Percentiles rank a stretch among this genome's conserved stretches.
Evolutionary conservation across 2,113 vertebrate species (phyloP).

Genomic region (Pithys albifrons): DNA sequence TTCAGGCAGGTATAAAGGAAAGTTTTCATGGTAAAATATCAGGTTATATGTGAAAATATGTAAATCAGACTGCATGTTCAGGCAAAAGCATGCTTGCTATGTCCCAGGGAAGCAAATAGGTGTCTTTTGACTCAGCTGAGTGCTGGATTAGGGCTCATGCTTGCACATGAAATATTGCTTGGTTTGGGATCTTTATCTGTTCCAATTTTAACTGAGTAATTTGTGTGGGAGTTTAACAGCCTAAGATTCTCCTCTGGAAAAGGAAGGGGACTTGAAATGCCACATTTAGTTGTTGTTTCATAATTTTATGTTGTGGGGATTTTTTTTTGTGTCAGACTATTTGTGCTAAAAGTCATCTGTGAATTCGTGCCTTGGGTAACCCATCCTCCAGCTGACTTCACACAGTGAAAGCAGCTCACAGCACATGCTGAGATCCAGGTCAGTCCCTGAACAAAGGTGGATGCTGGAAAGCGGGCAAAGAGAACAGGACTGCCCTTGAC

Average conservation of each 20-base stretch:
- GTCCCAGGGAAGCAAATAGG: neutral
- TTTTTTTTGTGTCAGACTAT: neutral
- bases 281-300: neutral
- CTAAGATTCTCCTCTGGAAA: constrained; percentile 28
- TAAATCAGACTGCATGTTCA: neutral
- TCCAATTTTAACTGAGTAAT: constrained; percentile 5
- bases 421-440: neutral
- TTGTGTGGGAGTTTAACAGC: neutral
- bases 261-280: constrained; percentile 22
- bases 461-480: neutral
- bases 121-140: neutral
- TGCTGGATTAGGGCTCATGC: neutral
- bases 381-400: neutral
- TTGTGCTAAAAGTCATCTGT: neutral
- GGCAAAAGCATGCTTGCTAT: neutral
- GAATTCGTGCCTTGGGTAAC: neutral
- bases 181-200: neutral
- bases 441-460: neutral
- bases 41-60: neutral
- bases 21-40: neutral
- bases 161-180: neutral
- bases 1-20: neutral
- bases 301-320: neutral
- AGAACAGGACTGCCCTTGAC: neutral
- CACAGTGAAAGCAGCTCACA: neutral